phyloP scores from a whole-genome alignment of 2,888 invertebrate genomes.

The Drosophila putrida region DNA sequence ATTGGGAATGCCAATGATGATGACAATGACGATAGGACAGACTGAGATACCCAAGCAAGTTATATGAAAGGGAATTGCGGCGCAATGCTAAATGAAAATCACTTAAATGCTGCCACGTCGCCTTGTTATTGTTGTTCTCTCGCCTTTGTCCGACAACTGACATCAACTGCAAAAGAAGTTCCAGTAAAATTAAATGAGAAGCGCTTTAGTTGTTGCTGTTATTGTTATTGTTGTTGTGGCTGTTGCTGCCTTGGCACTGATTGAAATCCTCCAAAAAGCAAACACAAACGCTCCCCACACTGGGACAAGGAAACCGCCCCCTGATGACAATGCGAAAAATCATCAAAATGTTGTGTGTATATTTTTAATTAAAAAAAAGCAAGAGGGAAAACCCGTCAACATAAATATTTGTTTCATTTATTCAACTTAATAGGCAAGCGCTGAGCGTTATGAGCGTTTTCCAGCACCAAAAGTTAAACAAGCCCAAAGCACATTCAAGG shows the following conservation, averaged over 20 bases:
- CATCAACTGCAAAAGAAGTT: conserved; percentile 48
- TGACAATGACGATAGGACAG: conserved; percentile 19
- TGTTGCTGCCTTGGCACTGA: conserved; percentile 56
- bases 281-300: conserved; percentile 49
- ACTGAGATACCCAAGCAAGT: conserved; percentile 28
- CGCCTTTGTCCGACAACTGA: conserved; percentile 42
- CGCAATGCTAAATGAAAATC: conserved; percentile 62
- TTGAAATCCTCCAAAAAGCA: conserved; percentile 68
- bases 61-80: conserved; percentile 30
- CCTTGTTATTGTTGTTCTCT: conserved; percentile 46
- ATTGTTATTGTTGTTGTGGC: conserved; percentile 16
- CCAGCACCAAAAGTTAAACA: conserved; percentile 27
- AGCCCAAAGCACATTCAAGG: conserved; percentile 30
- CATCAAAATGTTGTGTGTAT: conserved; percentile 62
- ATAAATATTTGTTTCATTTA: conserved; percentile 65
- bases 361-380: conserved; percentile 57
- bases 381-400: conserved; percentile 40
- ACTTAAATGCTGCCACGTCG: conserved; percentile 62
- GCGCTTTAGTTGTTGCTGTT: conserved; percentile 33
- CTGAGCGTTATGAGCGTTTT: conserved; percentile 11
- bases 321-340: conserved; percentile 64
- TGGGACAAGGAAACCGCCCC: conserved; percentile 7
- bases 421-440: conserved; percentile 56
- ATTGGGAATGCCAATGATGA: conserved; percentile 33
- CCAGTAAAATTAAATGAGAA: conserved; percentile 63